Evolutionary conservation across 2,888 invertebrate genomes (phyloP), one percentile per base, ranked within the genome.

Genomic region (Strigamia transsilvanica): DNA sequence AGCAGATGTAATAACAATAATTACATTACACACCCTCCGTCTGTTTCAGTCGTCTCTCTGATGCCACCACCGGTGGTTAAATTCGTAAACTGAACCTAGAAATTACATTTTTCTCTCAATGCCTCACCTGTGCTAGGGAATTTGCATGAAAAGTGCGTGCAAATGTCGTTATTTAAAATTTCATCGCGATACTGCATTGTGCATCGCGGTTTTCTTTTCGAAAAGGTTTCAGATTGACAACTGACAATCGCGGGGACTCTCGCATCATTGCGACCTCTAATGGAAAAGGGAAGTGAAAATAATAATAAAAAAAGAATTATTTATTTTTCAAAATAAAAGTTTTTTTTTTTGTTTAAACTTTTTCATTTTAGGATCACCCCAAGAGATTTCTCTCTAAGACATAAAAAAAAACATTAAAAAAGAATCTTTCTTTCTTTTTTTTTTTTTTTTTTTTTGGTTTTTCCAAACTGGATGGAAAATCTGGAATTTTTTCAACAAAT

Each of bases 1-100:
- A 66, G 2, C 27, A 10, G 27, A 23, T 27, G 66, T 66, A 66
- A 66, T 66, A 66, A 66, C 27, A 66, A 66, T 66, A 66, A 66
- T 66, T 66, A 27, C 66, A 9, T 66, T 27, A 66, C 66, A 27
- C 66, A 9, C 61, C 61, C 61, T 7, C 9, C 10, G 10, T 42
- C 61, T 21, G 61, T 61, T 61, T 61, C 61, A 23, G 34, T 5
- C 61, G 7, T n/a, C 61, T 61, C 18, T 21, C 61, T 61, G 18
- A 21, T 61, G 42, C 42, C 15, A 42, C 42, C 42, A 42, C 15
- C 42, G 10, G 42, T 15, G 42, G 42, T 42, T 42, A 42, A 42
- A 10, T 42, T 42, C 6, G 15, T 42, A 13, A 42, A 15, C 12
- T 42, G 42, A 5, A 42, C 15, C 15, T 42, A 3, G 4, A 34